Evolutionary conservation across 2,113 vertebrate genomes (phyloP), one percentile per base, ranked within the genome.

Genomic region (Amphilophus citrinellus): DNA sequence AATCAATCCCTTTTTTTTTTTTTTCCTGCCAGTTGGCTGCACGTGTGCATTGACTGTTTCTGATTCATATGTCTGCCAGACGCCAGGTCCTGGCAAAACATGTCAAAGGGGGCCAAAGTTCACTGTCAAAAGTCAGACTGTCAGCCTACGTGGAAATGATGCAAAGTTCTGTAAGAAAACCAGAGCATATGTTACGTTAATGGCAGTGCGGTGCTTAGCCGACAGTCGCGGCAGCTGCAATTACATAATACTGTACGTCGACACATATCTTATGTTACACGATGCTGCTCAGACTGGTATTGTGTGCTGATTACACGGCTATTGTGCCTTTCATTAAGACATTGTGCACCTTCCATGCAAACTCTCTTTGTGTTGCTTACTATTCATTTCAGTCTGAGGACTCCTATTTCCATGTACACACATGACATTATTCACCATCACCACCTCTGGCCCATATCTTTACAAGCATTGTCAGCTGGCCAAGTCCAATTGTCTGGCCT

Each of bases 191-290:
- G 78, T 90, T 84, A 89, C 83, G 73, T 56, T 83, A 88, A 88
- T 76, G 88, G 80, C 78, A 79, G 86, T 5, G 73, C 3, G 9
- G 27, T 1, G 50, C 71, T 32, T 65, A 2, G 14, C 61, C 8
- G 83, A 80, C 88, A 88, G 88, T 76, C 18, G 22, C 20, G 62
- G 86, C 91, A 88, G 88, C 90, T 86, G 89, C 57, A 56, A 53
- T 94, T 94, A 90, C 91, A 91, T 88, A 91, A 95, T 82, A 81
- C 82, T 77, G 65, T 78, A 83, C 37, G 86, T 22, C 84, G 59
- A 89, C 85, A 89, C 80, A 80, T 83, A 86, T 92, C 90, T 79
- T 71, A 44, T 75, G 83, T 76, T 57, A 78, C 79, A 61, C 22
- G 42, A 84, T 57, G 83, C 76, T 22, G 77, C 73, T 88, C 82